These are phyloP conservation scores for Lasioglossum villosulum DNA, from an alignment of 2,888 invertebrate genomes.

Conservation along the genomic window DNA sequence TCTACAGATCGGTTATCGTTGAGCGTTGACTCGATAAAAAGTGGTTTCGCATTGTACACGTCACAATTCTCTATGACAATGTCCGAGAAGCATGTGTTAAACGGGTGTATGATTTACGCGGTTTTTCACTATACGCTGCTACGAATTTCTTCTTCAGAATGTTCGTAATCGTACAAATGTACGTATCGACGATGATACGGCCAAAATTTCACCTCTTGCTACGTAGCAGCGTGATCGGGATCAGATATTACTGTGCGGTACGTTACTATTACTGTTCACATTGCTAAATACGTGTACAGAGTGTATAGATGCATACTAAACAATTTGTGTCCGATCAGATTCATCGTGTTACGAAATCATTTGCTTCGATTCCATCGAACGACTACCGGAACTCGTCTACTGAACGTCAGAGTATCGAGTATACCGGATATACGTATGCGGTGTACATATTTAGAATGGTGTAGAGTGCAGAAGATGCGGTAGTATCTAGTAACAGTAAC, in stretches of 20 bases:
- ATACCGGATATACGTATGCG: no score
- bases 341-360: background rate
- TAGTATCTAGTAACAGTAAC: background rate
- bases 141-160: conserved; percentile 30
- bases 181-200: conserved; percentile 39
- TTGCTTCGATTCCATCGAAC: background rate
- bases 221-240: conserved; percentile 29
- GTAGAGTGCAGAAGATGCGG: conserved; percentile 13
- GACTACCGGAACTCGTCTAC: background rate
- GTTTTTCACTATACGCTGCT: background rate
- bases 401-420: background rate
- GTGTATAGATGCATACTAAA: no score
- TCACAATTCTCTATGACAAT: conserved; percentile 1
- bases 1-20: background rate
- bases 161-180: conserved; percentile 22
- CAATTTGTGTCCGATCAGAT: background rate
- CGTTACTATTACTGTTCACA: conserved; percentile 22
- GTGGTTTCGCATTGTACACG: background rate
- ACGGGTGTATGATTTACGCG: background rate
- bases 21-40: background rate
- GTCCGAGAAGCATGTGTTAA: background rate
- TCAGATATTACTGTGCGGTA: conserved; percentile 38
- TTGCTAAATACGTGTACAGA: no score
- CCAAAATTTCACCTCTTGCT: conserved; percentile 37
- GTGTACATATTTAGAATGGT: no score